Evolutionary conservation across 1,140 invertebrate genomes (phyloP), one percentile per base, ranked within the genome.

Genomic region (Ceratina australensis): DNA sequence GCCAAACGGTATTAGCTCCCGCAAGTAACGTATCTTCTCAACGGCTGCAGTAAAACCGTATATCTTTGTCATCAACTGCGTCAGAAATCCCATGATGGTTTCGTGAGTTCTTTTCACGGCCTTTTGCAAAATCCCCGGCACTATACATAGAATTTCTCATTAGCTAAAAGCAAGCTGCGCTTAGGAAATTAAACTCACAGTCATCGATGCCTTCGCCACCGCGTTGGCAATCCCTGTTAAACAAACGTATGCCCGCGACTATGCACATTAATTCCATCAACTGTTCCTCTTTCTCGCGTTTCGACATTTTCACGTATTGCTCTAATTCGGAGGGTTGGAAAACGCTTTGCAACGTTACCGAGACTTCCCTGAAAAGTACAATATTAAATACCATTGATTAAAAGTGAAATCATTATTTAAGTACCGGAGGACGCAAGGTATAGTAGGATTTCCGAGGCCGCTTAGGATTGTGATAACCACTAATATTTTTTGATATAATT

Each of bases 261-360:
- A 95, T 92, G 68, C 93, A 92, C 86, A 93, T 90, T 33, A 95
- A 84, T 79, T 95, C 93, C 50, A 91, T 88, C 12, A 95, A 77
- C 52, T 94, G 93, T 15, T 89, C 88, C 82, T 92, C 88, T 85
- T 93, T 94, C 64, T 94, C 93, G 56, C 85, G 80, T 76, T 93
- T 93, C 1, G 93, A 92, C 54, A 95, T 86, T 18, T 92, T 89
- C 50, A 95, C 92, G 80, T 96, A 96, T 7, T 93, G 91, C 59
- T 93, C 93, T 16, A 96, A 87, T 84, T 97, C 96, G 1, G 94
- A 93, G 65, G 94, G 92, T 7, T 94, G 94, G 85, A 96, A 95
- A 10, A 97, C 94, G 88, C 95, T 96, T 85, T 96, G 95, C 18
- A 96, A 87, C 0, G 95, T 95, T 52, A 94, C 93, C 74, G 94